Conservation (phyloP, 2,888 invertebrate species). For the Tenthredo notha region DNA sequence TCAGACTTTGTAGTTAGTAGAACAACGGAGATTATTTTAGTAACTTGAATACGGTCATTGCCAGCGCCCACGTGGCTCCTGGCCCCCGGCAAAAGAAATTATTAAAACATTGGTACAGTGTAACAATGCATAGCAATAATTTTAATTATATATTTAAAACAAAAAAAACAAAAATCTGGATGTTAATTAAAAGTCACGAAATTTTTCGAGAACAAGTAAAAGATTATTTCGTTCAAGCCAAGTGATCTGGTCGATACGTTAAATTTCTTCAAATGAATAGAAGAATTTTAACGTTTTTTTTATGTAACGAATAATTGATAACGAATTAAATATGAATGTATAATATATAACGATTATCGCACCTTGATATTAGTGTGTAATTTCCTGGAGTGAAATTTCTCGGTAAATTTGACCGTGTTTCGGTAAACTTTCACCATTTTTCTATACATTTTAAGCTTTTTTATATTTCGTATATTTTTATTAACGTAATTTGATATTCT, state of each 20-base stretch:
- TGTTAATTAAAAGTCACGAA: not conserved
- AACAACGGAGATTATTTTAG: conserved; percentile 62
- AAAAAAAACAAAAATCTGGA: not conserved
- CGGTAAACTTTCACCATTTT: conserved; percentile 60
- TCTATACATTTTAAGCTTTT: conserved; percentile 60
- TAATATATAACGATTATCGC: conserved; percentile 44
- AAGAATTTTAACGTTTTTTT: not conserved
- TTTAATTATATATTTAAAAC: no score
- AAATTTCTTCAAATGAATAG: not conserved
- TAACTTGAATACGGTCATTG: conserved; percentile 65
- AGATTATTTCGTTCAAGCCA: no score
- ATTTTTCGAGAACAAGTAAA: not conserved
- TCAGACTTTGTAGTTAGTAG: conserved; percentile 26
- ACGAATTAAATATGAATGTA: not conserved
- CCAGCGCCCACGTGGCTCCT: conserved; percentile 65
- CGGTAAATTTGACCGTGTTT: conserved; percentile 21
- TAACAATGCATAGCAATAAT: not conserved
- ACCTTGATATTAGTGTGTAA: conserved; percentile 68
- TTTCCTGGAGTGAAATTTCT: conserved; percentile 59
- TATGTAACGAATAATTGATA: not conserved
- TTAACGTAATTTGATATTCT: not conserved
- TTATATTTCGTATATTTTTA: not conserved
- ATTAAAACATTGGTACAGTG: not conserved
- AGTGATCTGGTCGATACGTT: not conserved
- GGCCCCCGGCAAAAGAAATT: conserved; percentile 52